Evolutionary conservation across 2,888 invertebrate genomes (phyloP).

Genomic region (Monoplex corrugatus): DNA sequence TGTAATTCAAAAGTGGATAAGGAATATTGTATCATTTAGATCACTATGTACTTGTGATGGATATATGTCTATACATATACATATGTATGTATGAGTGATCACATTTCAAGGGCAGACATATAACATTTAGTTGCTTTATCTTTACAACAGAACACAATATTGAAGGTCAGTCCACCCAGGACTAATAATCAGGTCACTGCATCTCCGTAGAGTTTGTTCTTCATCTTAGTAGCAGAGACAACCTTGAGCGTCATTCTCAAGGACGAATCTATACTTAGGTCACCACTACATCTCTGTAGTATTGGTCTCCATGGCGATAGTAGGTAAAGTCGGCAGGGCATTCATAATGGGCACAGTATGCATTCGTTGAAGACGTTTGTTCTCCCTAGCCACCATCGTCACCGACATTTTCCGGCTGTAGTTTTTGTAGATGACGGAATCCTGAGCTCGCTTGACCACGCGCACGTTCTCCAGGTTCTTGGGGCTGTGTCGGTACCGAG

Average conservation of each 20-base stretch:
- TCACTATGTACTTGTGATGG: no score
- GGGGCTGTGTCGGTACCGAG: conserved; percentile 76
- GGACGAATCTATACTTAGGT: background rate
- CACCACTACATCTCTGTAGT: conserved; percentile 65
- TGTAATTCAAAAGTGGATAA: no score
- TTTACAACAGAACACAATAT: background rate
- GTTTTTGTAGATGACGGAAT: conserved; percentile 80
- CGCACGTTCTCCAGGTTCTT: conserved; percentile 78
- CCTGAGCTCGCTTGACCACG: conserved; percentile 79
- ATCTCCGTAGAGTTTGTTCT: background rate
- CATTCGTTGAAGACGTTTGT: conserved; percentile 72
- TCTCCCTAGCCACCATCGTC: conserved; percentile 76
- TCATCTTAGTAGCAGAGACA: background rate
- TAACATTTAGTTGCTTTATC: no score
- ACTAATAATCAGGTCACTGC: background rate
- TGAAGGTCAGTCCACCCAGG: background rate
- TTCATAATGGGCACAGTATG: conserved; percentile 73
- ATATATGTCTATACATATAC: no score
- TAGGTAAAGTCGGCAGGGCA: conserved; percentile 63
- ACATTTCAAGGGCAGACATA: no score
- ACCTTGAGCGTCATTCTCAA: background rate
- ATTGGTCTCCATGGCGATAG: conserved; percentile 69
- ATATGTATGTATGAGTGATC: no score
- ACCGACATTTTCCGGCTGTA: conserved; percentile 77
- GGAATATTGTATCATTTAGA: no score